Evolutionary conservation across 2,888 invertebrate genomes (phyloP), one percentile per base, ranked within the genome.

Genomic region (Allygus modestus): DNA sequence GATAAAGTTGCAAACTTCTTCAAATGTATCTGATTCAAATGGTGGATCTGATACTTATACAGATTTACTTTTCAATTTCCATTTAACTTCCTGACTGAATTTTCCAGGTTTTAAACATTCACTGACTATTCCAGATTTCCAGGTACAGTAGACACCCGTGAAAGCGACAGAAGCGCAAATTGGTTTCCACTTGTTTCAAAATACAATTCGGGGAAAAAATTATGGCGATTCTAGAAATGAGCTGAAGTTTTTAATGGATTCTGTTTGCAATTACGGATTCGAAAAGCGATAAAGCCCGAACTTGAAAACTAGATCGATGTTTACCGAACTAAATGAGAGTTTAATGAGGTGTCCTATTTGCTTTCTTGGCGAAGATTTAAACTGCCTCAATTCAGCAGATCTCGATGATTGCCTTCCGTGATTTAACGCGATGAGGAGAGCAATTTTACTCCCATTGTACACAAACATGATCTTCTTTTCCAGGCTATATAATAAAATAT

Each of bases 271-370:
- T 65, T 65, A 65, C 28, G 28, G 26, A 20, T 65, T 17, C 31
- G 65, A 31, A 65, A 65, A 65, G 65, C 65, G 65, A 65, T 65
- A 65, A 65, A 65, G 28, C 15, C 31, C 65, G 28, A 65, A 65
- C 28, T 65, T 15, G 11, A 65, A 65, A 23, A 65, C 28, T 65
- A 31, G 65, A 65, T 65, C 65, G 54, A 54, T 54, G 54, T 54
- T 54, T 54, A 28, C 65, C 65, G 20, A 65, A 65, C 65, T 65
- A 65, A 65, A 65, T 65, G 65, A 65, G 65, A 65, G 65, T 65
- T 65, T 65, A 65, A 65, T 65, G 65, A 65, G 12, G 65, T 65
- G 65, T 28, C 65, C 31, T 4, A 65, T 65, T 65, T 65, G 65
- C 31, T 65, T 65, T 65, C 65, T 65, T 65, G 26, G 65, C 65